These are phyloP conservation scores for Megalops atlanticus DNA, from an alignment of 2,113 vertebrate genomes.

Conservation along the genomic window DNA sequence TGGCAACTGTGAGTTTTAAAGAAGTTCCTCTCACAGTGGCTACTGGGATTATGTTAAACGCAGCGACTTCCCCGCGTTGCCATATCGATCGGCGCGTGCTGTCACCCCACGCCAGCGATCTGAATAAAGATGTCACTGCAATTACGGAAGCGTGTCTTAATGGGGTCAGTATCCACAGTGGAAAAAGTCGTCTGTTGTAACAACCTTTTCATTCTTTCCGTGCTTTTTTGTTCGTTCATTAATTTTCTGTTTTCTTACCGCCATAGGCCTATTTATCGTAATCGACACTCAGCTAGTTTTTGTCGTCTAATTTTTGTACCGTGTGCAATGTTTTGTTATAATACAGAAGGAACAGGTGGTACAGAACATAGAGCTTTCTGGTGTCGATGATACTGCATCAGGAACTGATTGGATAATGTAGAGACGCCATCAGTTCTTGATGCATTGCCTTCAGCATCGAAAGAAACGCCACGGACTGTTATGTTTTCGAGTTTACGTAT, in stretches of 20 bases:
- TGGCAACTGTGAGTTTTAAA: slow-evolving; percentile 93
- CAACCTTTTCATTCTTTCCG: not conserved
- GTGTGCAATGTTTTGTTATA: not conserved
- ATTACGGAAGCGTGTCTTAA: slow-evolving; percentile 31
- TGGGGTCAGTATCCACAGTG: not conserved
- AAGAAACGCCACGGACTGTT: slow-evolving; percentile 62
- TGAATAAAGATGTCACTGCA: slow-evolving; percentile 29
- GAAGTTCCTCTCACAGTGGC: slow-evolving; percentile 77
- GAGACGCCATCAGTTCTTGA: slow-evolving; percentile 84
- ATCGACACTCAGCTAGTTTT: not conserved
- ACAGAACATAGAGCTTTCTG: slow-evolving; percentile 66
- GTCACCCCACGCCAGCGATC: slow-evolving; percentile 32
- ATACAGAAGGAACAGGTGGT: not conserved
- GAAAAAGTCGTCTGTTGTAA: not conserved
- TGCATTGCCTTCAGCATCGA: slow-evolving; percentile 94
- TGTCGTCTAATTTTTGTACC: not conserved
- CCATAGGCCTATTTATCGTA: not conserved
- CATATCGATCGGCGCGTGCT: slow-evolving; percentile 56
- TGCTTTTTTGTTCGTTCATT: not conserved
- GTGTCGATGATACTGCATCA: slow-evolving; percentile 97
- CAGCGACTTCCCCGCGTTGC: slow-evolving; percentile 70
- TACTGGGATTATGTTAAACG: slow-evolving; percentile 87
- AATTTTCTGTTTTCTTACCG: not conserved
- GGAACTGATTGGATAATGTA: slow-evolving; percentile 91
- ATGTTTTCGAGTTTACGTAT: not conserved